Evolutionary conservation across 1,140 invertebrate genomes (phyloP).

Genomic region (Adelges cooleyi): DNA sequence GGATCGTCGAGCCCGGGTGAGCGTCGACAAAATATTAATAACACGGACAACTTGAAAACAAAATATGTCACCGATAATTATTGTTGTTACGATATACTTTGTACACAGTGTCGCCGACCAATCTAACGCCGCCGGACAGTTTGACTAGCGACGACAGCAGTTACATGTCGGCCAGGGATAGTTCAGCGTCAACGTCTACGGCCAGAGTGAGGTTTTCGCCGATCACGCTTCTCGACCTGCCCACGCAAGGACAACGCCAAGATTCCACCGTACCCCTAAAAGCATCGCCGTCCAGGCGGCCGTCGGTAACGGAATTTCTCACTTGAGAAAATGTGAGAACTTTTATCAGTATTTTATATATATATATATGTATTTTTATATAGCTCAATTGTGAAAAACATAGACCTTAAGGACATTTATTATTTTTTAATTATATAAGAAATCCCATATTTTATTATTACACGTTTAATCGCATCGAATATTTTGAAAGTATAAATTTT

Average conservation of each 20-base stretch:
- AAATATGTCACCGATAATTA: background rate
- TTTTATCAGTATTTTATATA: too few relatives aligned
- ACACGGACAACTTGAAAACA: too few relatives aligned
- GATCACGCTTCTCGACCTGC: conserved; percentile 49
- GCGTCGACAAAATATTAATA: too few relatives aligned
- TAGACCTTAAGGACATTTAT: too few relatives aligned
- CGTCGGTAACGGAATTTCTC: background rate
- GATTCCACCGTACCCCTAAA: conserved; percentile 52
- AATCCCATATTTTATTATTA: too few relatives aligned
- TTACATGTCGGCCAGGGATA: conserved; percentile 69
- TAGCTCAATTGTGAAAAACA: too few relatives aligned
- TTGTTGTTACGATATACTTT: background rate
- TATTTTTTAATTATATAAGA: too few relatives aligned
- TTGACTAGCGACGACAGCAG: conserved; percentile 71
- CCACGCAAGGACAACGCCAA: conserved; percentile 51
- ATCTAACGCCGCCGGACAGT: conserved; percentile 74
- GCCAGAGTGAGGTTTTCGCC: conserved; percentile 70
- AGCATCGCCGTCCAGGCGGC: conserved; percentile 35
- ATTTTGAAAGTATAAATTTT: too few relatives aligned
- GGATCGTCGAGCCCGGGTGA: background rate
- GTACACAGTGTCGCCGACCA: conserved; percentile 53
- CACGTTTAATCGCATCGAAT: too few relatives aligned
- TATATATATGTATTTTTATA: too few relatives aligned
- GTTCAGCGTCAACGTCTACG: conserved; percentile 46
- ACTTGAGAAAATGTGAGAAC: background rate